Evolutionary conservation across 2,113 vertebrate species (phyloP).

Genomic region (Baryphthengus martii): DNA sequence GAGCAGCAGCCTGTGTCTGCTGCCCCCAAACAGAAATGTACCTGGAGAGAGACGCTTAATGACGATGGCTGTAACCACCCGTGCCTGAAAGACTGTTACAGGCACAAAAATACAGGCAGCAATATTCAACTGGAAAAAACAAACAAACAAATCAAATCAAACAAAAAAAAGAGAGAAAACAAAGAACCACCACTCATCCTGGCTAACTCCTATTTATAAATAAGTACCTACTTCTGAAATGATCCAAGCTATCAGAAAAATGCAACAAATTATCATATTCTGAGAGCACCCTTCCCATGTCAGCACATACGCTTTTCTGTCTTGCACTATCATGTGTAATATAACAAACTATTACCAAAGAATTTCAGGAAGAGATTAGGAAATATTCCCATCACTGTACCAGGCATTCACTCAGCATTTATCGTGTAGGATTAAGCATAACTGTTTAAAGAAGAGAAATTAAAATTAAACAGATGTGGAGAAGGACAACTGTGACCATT

Average conservation of each 20-base stretch:
- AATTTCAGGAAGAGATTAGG: neutral
- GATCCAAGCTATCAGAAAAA: neutral
- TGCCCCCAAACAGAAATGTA: neutral
- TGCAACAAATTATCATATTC: neutral
- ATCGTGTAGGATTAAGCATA: neutral
- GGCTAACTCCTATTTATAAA: neutral
- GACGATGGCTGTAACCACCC: neutral
- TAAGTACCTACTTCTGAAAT: neutral
- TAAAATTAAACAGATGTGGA: neutral
- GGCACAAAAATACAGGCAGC: neutral
- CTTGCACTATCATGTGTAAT: neutral
- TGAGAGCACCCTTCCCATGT: neutral
- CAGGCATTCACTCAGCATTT: neutral
- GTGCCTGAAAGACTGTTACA: neutral
- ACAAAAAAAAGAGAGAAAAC: neutral
- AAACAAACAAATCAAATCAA: too few species aligned
- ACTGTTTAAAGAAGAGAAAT: neutral
- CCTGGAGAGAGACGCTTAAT: neutral
- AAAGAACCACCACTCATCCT: neutral
- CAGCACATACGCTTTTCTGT: neutral
- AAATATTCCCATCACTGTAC: neutral
- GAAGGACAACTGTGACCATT: neutral
- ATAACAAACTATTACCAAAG: neutral
- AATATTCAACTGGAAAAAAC: neutral
- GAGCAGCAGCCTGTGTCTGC: conserved; percentile 7